Evolutionary conservation across 1,140 invertebrate genomes (phyloP).

Genomic region (Zaprionus vittiger): DNA sequence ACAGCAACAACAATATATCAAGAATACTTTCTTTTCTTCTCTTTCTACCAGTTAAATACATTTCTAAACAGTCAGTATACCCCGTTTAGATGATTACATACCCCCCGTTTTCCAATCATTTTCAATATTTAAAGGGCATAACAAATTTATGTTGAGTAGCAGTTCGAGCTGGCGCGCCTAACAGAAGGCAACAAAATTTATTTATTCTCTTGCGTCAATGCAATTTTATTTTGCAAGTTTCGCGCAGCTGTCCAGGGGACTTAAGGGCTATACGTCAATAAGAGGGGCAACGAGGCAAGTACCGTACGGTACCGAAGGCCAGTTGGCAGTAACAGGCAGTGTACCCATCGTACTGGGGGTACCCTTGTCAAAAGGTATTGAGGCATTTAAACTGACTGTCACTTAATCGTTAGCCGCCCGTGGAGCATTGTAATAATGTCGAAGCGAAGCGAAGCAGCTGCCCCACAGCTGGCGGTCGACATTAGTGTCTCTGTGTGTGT

Average conservation of each 20-base stretch:
- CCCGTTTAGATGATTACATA: neutral
- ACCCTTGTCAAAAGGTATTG: constrained; percentile 44
- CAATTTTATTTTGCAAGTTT: constrained; percentile 20
- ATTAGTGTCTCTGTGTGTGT: constrained; percentile 26
- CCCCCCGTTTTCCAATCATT: neutral
- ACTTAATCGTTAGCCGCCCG: constrained; percentile 39
- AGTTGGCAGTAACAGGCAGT: neutral
- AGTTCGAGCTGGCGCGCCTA: neutral
- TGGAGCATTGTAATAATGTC: constrained; percentile 28
- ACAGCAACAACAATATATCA: too few relatives aligned
- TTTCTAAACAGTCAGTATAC: too few relatives aligned
- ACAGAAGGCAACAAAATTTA: constrained; percentile 18
- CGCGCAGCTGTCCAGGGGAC: constrained; percentile 19
- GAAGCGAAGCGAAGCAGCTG: constrained; percentile 6
- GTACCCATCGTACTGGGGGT: neutral
- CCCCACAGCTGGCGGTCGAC: constrained; percentile 30
- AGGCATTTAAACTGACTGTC: constrained; percentile 38
- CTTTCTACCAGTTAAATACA: neutral
- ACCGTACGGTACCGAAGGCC: neutral
- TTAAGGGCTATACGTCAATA: constrained; percentile 40
- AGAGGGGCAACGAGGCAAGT: neutral
- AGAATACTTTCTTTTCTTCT: neutral
- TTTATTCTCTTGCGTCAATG: constrained; percentile 2
- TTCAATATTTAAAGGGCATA: neutral
- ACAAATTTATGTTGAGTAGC: constrained; percentile 8